Evolutionary conservation across 1,140 invertebrate genomes (phyloP).

Genomic region (Pseudomyrmex gracilis): DNA sequence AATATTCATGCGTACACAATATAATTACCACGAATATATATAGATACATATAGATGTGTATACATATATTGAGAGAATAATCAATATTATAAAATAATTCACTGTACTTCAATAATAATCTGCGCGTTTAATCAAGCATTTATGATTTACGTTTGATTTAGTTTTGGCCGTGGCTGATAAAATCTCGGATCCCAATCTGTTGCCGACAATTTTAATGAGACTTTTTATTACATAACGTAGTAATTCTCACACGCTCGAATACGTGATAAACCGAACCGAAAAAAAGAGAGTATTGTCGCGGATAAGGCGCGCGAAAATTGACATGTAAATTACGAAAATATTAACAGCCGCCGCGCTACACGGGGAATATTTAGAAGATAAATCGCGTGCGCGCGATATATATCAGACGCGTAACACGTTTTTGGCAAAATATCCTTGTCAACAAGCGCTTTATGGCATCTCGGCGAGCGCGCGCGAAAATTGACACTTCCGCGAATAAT

Average conservation of each 20-base stretch:
- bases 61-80: neutral
- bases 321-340: constrained; percentile 44
- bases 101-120: constrained; percentile 6
- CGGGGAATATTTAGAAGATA: constrained; percentile 30
- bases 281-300: constrained; percentile 15
- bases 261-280: constrained; percentile 9
- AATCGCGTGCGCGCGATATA: constrained; percentile 22
- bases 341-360: constrained; percentile 11
- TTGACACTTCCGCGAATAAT: constrained; percentile 47
- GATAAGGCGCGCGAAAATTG: constrained; percentile 45
- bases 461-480: constrained; percentile 6
- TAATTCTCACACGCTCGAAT: constrained; percentile 38
- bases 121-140: constrained; percentile 34
- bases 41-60: no score
- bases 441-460: constrained; percentile 12
- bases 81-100: constrained; percentile 36
- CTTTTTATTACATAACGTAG: constrained; percentile 46
- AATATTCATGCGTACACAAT: neutral
- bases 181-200: constrained; percentile 12
- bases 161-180: neutral
- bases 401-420: neutral
- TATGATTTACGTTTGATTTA: constrained; percentile 31
- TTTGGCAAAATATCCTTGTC: constrained; percentile 31
- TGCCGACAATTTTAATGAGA: constrained; percentile 42
- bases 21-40: constrained; percentile 8